Conservation (phyloP, 2,113 vertebrate genomes). For the Lophochroa leadbeateri region DNA sequence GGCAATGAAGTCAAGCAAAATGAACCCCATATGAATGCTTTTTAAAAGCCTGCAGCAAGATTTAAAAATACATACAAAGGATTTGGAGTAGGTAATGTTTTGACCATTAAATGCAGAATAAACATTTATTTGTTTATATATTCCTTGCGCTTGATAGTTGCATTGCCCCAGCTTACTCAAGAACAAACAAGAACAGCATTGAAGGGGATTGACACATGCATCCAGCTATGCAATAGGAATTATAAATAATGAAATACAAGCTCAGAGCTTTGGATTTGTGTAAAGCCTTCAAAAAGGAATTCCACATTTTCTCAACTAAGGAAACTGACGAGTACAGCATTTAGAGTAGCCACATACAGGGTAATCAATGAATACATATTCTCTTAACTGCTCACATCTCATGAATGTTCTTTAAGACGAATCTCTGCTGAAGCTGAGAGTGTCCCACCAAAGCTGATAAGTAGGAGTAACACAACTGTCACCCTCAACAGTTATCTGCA, state of each 20-base stretch:
- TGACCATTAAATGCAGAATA: background rate
- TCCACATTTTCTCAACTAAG: background rate
- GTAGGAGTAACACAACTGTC: slow-evolving; percentile 37
- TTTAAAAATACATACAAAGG: background rate
- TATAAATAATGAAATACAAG: background rate
- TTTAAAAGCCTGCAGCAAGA: background rate
- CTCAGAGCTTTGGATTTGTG: background rate
- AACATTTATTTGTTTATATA: background rate
- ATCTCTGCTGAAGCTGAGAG: background rate
- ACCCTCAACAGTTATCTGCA: background rate
- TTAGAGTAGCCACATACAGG: background rate
- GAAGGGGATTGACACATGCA: background rate
- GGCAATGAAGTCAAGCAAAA: background rate
- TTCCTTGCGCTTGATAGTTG: background rate
- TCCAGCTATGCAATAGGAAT: background rate
- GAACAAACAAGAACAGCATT: background rate
- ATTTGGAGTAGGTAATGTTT: background rate
- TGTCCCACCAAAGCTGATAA: slow-evolving; percentile 21
- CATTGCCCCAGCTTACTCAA: background rate
- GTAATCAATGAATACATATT: background rate
- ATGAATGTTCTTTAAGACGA: background rate
- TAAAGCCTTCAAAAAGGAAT: background rate
- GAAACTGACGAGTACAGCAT: background rate
- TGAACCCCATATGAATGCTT: background rate
- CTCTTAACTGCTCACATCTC: background rate